Conservation (phyloP, 2,113 vertebrate species). For the Tenrec ecaudatus region DNA sequence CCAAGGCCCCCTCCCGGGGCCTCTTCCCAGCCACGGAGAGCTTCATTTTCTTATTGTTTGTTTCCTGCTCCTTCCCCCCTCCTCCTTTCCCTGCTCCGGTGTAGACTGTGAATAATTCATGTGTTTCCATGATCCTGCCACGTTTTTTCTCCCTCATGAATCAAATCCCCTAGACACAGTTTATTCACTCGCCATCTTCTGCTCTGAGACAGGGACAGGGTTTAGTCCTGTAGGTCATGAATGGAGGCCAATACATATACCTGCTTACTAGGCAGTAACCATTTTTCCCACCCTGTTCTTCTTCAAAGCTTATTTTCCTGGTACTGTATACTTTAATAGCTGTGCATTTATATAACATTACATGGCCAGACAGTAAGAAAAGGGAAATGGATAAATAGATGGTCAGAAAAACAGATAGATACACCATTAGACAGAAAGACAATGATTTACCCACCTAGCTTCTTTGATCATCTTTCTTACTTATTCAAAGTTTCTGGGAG, state of each 20-base stretch:
- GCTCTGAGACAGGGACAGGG: slow-evolving; percentile 38
- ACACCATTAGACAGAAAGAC: not conserved
- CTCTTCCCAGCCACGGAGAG: not conserved
- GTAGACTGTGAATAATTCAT: slow-evolving; percentile 73
- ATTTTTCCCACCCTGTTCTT: not conserved
- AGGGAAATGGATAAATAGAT: slow-evolving; percentile 14
- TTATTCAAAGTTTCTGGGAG: slow-evolving; percentile 21
- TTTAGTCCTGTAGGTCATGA: slow-evolving; percentile 51
- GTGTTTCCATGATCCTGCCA: slow-evolving; percentile 66
- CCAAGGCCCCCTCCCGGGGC: not conserved
- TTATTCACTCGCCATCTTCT: slow-evolving; percentile 68
- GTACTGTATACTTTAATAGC: not conserved
- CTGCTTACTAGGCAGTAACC: not conserved
- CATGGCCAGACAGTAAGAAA: not conserved
- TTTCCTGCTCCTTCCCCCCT: not conserved
- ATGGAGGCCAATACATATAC: not conserved
- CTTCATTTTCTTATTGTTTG: slow-evolving; percentile 6
- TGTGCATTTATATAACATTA: not conserved
- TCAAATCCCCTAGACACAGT: slow-evolving; percentile 69
- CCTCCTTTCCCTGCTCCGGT: not conserved
- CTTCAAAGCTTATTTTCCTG: not conserved
- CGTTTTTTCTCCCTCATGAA: slow-evolving; percentile 51
- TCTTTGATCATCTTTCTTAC: slow-evolving; percentile 6
- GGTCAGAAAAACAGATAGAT: slow-evolving; percentile 29
- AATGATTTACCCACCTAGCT: not conserved